phyloP scores from a whole-genome alignment of 2,888 invertebrate species.

The Selenia dentaria region DNA sequence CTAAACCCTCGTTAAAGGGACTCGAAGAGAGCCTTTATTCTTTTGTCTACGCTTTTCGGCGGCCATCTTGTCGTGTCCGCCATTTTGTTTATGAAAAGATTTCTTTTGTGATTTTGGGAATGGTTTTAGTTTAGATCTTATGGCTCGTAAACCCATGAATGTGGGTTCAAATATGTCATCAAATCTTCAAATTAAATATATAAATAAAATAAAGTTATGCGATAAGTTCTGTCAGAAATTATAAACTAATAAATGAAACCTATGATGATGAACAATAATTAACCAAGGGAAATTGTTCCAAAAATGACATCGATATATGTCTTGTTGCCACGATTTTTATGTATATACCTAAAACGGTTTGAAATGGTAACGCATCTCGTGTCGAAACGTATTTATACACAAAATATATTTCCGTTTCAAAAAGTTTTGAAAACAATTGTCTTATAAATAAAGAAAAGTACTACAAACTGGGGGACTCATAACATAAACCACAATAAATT shows the following conservation, averaged over 20 bases:
- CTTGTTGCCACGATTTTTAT: too few species aligned
- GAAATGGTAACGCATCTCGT: too few species aligned
- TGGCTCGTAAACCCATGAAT: conserved; percentile 16
- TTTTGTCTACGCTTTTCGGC: conserved; percentile 67
- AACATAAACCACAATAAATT: conserved; percentile 21
- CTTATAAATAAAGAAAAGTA: conserved; percentile 12
- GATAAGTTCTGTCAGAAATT: too few species aligned
- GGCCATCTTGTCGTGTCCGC: conserved; percentile 59
- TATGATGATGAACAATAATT: too few species aligned
- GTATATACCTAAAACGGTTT: too few species aligned
- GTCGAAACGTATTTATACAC: too few species aligned
- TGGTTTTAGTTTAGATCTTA: conserved; percentile 17
- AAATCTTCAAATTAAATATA: too few species aligned
- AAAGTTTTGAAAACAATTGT: conserved; percentile 4
- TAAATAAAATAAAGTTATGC: too few species aligned
- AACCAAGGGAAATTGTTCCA: too few species aligned
- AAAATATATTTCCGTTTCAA: background rate
- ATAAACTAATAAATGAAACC: too few species aligned
- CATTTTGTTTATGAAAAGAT: conserved; percentile 60
- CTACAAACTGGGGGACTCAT: conserved; percentile 1
- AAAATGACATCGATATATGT: too few species aligned
- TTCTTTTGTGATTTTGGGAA: conserved; percentile 39
- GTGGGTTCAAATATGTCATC: too few species aligned
- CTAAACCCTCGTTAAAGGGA: conserved; percentile 70
- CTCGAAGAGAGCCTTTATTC: conserved; percentile 66